These are phyloP conservation scores for Erynnis tages DNA, from an alignment of 2,888 invertebrate species.

Conservation along the genomic window DNA sequence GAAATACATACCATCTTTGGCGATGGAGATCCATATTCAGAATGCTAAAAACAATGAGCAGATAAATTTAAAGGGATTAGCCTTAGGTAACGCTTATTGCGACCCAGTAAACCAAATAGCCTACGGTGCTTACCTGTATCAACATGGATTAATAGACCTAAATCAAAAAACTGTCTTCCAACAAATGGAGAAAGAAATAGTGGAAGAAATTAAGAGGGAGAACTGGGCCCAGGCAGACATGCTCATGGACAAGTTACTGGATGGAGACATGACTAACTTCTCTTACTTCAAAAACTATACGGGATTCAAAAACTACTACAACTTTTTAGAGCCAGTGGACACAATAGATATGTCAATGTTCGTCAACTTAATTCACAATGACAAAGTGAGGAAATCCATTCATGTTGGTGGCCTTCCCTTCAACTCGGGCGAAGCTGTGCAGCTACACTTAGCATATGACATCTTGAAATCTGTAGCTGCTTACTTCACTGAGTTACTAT, in stretches of 20 bases:
- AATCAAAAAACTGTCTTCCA: conserved; percentile 81
- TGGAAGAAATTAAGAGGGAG: conserved; percentile 80
- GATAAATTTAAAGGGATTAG: conserved; percentile 79
- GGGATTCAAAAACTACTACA: conserved; percentile 89
- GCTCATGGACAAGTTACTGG: conserved; percentile 85
- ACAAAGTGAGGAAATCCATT: conserved; percentile 71
- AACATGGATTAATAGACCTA: conserved; percentile 78
- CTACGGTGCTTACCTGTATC: conserved; percentile 75
- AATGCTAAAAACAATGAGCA: conserved; percentile 49
- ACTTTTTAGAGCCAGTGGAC: conserved; percentile 80
- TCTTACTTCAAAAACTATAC: conserved; percentile 84
- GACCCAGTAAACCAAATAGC: conserved; percentile 76
- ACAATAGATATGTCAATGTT: conserved; percentile 67
- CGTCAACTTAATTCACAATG: conserved; percentile 52
- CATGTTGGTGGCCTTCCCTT: conserved; percentile 84
- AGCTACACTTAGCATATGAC: conserved; percentile 75
- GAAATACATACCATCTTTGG: conserved; percentile 74
- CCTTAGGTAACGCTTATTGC: conserved; percentile 76
- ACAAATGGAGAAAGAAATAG: conserved; percentile 79
- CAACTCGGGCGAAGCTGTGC: conserved; percentile 69
- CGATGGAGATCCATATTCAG: conserved; percentile 74
- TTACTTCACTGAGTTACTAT: conserved; percentile 63
- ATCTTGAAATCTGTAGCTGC: conserved; percentile 81
- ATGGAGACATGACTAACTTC: conserved; percentile 53
- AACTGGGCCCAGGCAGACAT: conserved; percentile 86